These are phyloP conservation scores for Propsilocerus akamusi DNA, from an alignment of 1,140 invertebrate genomes.

Conservation along the genomic window DNA sequence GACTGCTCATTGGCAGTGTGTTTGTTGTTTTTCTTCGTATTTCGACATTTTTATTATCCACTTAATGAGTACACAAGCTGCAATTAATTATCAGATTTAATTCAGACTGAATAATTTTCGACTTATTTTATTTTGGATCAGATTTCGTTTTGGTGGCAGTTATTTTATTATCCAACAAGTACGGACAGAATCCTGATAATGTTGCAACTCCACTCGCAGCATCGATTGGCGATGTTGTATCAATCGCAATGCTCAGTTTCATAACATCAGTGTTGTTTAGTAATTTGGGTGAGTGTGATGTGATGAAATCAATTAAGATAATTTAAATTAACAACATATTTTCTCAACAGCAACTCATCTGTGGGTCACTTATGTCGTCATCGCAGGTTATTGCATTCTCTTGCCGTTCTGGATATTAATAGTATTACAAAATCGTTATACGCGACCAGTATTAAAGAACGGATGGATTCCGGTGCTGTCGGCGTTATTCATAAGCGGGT, in stretches of 20 bases:
- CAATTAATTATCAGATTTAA: neutral
- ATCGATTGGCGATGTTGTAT: conserved; percentile 85
- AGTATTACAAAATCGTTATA: conserved; percentile 60
- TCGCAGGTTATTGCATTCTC: conserved; percentile 45
- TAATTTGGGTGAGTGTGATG: conserved; percentile 30
- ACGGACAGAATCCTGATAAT: conserved; percentile 89
- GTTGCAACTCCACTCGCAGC: conserved; percentile 90
- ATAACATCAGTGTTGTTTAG: conserved; percentile 51
- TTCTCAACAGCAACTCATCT: conserved; percentile 31
- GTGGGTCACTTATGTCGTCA: conserved; percentile 44
- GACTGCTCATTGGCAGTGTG: too few relatives aligned
- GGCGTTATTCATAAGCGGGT: conserved; percentile 77
- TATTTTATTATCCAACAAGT: conserved; percentile 56
- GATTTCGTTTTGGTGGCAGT: conserved; percentile 77
- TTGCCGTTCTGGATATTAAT: conserved; percentile 62
- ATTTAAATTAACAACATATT: conserved; percentile 1
- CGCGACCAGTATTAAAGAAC: conserved; percentile 52
- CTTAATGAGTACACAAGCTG: too few relatives aligned
- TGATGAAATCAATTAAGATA: neutral
- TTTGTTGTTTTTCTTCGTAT: too few relatives aligned
- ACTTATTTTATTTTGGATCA: conserved; percentile 30
- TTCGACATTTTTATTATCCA: too few relatives aligned
- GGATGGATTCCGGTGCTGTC: conserved; percentile 75
- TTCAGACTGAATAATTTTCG: neutral
- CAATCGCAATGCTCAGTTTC: conserved; percentile 58